These are phyloP conservation scores for Pseudomyrmex sp. DNA, from an alignment of 1,140 invertebrate genomes.

Conservation along the genomic window DNA sequence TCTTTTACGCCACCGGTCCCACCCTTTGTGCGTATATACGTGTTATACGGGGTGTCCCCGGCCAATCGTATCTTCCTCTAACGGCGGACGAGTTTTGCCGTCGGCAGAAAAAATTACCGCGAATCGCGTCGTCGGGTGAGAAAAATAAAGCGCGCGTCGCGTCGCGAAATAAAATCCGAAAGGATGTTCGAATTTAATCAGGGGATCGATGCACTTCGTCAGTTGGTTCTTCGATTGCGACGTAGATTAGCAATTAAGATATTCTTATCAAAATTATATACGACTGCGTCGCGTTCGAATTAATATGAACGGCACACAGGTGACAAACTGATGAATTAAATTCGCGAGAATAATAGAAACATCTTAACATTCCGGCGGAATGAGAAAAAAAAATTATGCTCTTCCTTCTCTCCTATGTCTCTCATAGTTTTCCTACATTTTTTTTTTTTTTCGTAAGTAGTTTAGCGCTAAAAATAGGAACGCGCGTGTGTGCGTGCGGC, in stretches of 20 bases:
- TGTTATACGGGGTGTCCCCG: conserved; percentile 65
- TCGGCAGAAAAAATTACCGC: conserved; percentile 5
- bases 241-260: too few relatives aligned
- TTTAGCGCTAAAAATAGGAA: conserved; percentile 48
- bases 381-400: background rate
- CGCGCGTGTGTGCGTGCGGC: background rate
- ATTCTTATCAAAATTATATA: too few relatives aligned
- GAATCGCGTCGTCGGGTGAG: background rate
- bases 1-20: conserved; percentile 69
- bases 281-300: too few relatives aligned
- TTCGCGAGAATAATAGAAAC: too few relatives aligned
- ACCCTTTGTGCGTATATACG: conserved; percentile 59
- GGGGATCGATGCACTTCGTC: too few relatives aligned
- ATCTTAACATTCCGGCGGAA: too few relatives aligned
- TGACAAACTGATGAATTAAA: too few relatives aligned
- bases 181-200: background rate
- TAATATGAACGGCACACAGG: too few relatives aligned
- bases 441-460: conserved; percentile 31
- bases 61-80: conserved; percentile 26
- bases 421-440: background rate
- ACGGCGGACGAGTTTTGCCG: conserved; percentile 28
- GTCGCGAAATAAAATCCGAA: background rate
- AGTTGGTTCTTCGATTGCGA: too few relatives aligned
- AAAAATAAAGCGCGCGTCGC: background rate
- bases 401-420: conserved; percentile 22